Base-by-base conservation (phyloP, 2,888 invertebrate genomes). In the Diadegma fenestrale region DNA sequence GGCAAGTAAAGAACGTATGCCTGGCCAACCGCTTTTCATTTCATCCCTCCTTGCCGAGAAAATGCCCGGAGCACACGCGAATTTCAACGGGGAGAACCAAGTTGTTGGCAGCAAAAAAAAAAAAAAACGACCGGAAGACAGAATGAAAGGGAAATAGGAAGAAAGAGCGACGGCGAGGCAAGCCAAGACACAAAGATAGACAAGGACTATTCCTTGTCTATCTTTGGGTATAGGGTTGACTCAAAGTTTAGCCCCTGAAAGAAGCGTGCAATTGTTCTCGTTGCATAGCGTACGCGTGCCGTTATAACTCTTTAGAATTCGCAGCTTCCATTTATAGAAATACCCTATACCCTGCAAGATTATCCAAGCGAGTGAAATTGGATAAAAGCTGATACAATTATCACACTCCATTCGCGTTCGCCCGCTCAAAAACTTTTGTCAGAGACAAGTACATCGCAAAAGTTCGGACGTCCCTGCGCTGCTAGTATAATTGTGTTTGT, bases 291-390 rank as follows among this genome's bases (percentile, higher is more conserved):
- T 66, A 64, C 64, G 41, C 41, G 37, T 63, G 22, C 4, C 71
- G 64, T 64, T 63, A 63, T 63, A 72, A 77, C 41, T 33, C 54
- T 66, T 63, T 37, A 19, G 22, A 17, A 22, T 48, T 26, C 75
- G 51, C 61, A 64, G 58, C 45, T 66, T 76, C 48, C 71, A 63
- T 22, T 72, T 76, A n/a, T n/a, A n/a, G n/a, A n/a, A n/a, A n/a
- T n/a, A n/a, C n/a, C n/a, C n/a, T n/a, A n/a, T n/a, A n/a, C 45
- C 22, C 48, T 33, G 58, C 61, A n/a, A n/a, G 51, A 71, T 79
- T 79, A 79, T 79, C 19, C 69, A 63, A 33, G 78, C 45, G 61
- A 22, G 48, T n/a, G 14, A 33, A 79, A 45, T 58, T 63, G 61
- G 58, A 61, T 45, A n/a, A 61, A 33, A 45, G 48, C 10, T 61